phyloP scores from a whole-genome alignment of 2,888 invertebrate genomes.

The Cantharis nigra region DNA sequence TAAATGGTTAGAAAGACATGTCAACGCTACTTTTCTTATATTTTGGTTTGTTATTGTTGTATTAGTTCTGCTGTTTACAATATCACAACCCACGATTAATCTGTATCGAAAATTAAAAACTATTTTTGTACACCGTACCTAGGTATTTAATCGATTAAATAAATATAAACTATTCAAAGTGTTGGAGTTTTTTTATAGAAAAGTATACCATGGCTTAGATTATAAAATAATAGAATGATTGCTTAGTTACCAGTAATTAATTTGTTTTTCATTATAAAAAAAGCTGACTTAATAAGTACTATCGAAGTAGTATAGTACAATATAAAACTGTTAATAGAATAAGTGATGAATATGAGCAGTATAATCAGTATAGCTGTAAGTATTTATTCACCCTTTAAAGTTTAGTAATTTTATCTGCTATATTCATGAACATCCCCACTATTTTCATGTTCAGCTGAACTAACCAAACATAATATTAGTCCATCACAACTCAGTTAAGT shows the following conservation, averaged over 20 bases:
- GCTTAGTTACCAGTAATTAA: not conserved
- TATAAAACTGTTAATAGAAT: not conserved
- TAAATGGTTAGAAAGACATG: slow-evolving; percentile 31
- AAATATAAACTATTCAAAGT: not conserved
- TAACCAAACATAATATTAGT: not conserved
- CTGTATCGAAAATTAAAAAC: slow-evolving; percentile 19
- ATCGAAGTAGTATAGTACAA: not conserved
- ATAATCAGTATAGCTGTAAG: not conserved
- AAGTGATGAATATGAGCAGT: not conserved
- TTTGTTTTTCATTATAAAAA: not conserved
- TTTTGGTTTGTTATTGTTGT: slow-evolving; percentile 26
- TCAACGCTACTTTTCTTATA: not conserved
- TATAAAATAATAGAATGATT: not conserved
- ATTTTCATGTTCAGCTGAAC: not conserved
- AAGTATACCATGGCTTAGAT: not conserved
- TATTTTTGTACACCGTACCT: not conserved
- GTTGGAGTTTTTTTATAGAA: not conserved
- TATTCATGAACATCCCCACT: not conserved
- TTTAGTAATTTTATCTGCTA: not conserved
- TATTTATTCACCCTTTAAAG: not conserved
- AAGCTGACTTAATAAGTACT: not conserved
- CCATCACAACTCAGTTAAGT: not conserved
- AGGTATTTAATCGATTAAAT: not conserved
- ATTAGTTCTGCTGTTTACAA: slow-evolving; percentile 13
- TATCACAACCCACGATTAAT: slow-evolving; percentile 16